Percentiles rank a stretch among this genome's conserved stretches.
These are phyloP conservation scores for Puffinus mauretanicus DNA, from an alignment of 2,113 vertebrate species.

Conservation along the genomic window DNA sequence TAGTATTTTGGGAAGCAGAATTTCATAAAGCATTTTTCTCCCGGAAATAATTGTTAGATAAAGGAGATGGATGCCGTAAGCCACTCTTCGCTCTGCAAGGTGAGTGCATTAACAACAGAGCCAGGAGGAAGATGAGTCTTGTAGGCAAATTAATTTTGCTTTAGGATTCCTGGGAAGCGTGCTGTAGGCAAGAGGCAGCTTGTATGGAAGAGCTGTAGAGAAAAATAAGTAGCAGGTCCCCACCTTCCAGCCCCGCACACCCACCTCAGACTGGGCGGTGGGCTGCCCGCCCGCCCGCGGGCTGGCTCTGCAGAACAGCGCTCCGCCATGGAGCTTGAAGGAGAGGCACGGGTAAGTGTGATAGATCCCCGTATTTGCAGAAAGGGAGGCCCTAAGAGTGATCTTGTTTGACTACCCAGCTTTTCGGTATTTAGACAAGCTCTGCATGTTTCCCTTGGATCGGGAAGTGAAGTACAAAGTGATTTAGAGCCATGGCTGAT, in stretches of 20 bases:
- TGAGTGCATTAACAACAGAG: neutral
- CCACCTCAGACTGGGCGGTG: neutral
- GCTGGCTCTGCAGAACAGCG: neutral
- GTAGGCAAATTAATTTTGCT: neutral
- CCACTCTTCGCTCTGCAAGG: rapidly evolving
- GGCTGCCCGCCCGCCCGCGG: neutral
- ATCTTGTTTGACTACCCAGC: neutral
- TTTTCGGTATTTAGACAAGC: neutral
- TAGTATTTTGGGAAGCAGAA: neutral
- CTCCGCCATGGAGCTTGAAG: neutral
- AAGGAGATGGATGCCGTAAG: neutral
- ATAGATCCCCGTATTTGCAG: neutral
- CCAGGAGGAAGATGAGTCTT: neutral
- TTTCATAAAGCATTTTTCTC: neutral
- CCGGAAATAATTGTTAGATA: neutral
- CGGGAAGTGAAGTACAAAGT: neutral
- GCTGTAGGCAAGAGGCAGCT: neutral
- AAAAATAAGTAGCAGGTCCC: neutral
- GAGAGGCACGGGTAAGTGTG: neutral
- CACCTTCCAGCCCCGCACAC: neutral
- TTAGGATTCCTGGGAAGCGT: neutral
- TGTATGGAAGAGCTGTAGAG: neutral
- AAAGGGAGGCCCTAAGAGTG: neutral
- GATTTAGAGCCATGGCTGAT: neutral
- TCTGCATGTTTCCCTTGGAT: neutral